phyloP scores from a whole-genome alignment of 2,797 vertebrate species.

The Astyanax mexicanus region DNA sequence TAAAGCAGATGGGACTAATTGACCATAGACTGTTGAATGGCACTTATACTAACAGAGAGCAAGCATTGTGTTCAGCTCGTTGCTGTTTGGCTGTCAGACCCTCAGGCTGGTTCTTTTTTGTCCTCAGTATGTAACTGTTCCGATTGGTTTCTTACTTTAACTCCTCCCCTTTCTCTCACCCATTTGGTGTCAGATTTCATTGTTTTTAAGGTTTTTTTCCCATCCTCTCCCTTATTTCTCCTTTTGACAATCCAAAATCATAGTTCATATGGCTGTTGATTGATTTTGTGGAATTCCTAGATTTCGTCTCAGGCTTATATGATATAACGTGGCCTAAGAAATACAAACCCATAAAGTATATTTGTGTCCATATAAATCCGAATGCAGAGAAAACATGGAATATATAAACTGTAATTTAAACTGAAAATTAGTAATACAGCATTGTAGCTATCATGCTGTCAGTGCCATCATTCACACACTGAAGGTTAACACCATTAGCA shows the following conservation, averaged over 20 bases:
- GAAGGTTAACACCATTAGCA: constrained; percentile 19
- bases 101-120: constrained; percentile 22
- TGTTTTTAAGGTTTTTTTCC: constrained; percentile 49
- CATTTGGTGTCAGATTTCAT: constrained; percentile 51
- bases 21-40: too few relatives aligned
- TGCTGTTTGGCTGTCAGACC: constrained; percentile 12
- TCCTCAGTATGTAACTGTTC: constrained; percentile 23
- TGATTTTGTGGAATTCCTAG: constrained; percentile 47
- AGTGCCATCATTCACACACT: constrained; percentile 12
- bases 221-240: too few relatives aligned
- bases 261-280: constrained; percentile 49
- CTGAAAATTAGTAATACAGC: too few relatives aligned
- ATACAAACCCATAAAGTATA: constrained; percentile 48
- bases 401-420: too few relatives aligned
- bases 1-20: neutral
- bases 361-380: constrained; percentile 44
- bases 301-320: constrained; percentile 43
- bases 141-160: constrained; percentile 51
- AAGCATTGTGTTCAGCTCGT: constrained; percentile 1
- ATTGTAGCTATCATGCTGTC: constrained; percentile 21
- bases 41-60: too few relatives aligned
- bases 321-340: constrained; percentile 56
- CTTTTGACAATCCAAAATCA: constrained; percentile 49
- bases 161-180: constrained; percentile 42
- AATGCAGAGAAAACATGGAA: constrained; percentile 22